These are phyloP conservation scores for Athalia circularis DNA, from an alignment of 2,888 invertebrate species.

Conservation along the genomic window DNA sequence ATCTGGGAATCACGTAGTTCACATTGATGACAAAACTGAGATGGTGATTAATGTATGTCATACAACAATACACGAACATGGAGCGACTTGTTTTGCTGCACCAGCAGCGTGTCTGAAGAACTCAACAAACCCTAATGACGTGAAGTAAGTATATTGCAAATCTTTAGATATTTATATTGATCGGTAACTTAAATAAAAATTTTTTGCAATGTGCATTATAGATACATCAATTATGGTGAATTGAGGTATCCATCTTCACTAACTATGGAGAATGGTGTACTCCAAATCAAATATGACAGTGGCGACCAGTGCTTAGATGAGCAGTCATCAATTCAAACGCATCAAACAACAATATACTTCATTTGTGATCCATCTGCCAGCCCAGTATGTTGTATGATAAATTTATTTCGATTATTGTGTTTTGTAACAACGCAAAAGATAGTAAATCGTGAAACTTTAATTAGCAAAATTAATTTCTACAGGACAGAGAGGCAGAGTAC, in stretches of 20 bases:
- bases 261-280: constrained; percentile 49
- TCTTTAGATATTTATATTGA: not conserved
- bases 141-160: not conserved
- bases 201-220: constrained; percentile 25
- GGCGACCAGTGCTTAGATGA: constrained; percentile 57
- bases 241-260: constrained; percentile 41
- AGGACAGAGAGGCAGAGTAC: constrained; percentile 64
- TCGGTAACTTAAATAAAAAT: not conserved
- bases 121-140: not conserved
- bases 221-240: constrained; percentile 50
- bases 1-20: constrained; percentile 64
- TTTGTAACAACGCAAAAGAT: not conserved
- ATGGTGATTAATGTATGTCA: constrained; percentile 69
- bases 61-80: constrained; percentile 60
- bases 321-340: not conserved
- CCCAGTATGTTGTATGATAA: constrained; percentile 44
- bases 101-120: constrained; percentile 46
- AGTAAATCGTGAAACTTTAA: not conserved
- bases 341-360: constrained; percentile 63
- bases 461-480: constrained; percentile 34
- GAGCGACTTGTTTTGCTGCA: constrained; percentile 51
- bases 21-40: constrained; percentile 48
- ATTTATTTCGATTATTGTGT: not conserved
- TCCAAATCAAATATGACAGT: constrained; percentile 56
- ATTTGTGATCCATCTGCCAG: constrained; percentile 61